Conservation (phyloP, 2,797 vertebrate genomes). For the Anguilla anguilla region DNA sequence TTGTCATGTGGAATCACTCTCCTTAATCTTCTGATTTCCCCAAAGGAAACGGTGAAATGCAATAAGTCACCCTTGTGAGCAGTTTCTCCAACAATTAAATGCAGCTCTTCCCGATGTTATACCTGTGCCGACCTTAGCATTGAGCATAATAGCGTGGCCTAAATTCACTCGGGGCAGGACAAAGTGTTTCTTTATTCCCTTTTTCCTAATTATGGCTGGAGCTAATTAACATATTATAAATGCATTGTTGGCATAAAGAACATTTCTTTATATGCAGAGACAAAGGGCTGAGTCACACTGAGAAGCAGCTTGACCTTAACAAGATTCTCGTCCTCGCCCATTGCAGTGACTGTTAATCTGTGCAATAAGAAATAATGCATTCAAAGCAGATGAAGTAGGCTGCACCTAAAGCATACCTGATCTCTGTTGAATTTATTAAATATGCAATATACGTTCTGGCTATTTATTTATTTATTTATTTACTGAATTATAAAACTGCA, state of each 20-base stretch:
- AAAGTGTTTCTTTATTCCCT: background rate
- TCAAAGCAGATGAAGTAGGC: background rate
- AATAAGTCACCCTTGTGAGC: constrained; percentile 27
- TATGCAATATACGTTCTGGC: background rate
- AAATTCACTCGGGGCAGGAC: background rate
- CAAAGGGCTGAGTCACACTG: background rate
- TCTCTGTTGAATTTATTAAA: background rate
- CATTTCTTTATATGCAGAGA: background rate
- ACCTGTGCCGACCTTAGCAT: constrained; percentile 15
- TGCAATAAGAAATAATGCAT: background rate
- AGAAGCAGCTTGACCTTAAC: background rate
- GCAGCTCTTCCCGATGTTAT: background rate
- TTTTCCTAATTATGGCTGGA: background rate
- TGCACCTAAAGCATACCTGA: background rate
- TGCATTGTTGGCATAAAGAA: background rate
- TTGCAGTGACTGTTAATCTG: background rate
- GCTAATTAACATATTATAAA: background rate
- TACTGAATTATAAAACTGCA: background rate
- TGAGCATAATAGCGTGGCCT: background rate
- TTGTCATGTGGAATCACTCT: constrained; percentile 25
- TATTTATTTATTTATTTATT: background rate
- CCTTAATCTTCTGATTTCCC: constrained; percentile 32
- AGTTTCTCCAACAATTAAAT: constrained; percentile 18
- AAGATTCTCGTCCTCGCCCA: background rate
- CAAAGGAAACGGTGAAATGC: constrained; percentile 29